phyloP scores from a whole-genome alignment of 2,113 vertebrate species.

The Anas platyrhynchos region DNA sequence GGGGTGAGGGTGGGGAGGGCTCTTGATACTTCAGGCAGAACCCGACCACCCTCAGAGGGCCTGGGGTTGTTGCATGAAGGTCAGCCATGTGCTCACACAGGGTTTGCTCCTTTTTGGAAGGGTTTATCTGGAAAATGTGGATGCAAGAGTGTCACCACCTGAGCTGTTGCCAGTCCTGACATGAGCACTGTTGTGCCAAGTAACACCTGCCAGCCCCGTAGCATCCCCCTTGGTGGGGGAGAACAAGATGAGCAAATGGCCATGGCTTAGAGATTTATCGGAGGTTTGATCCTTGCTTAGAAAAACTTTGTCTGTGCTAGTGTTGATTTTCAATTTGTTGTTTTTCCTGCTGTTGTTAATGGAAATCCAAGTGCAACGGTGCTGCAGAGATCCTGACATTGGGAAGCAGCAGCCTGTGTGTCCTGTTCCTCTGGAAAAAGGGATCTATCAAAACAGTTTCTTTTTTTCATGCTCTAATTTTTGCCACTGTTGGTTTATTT shows the following conservation, averaged over 20 bases:
- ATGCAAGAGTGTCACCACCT: rapidly evolving
- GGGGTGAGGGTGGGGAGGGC: background rate
- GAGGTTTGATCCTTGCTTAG: background rate
- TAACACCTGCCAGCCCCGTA: background rate
- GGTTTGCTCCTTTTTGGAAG: background rate
- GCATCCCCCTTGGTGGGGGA: background rate
- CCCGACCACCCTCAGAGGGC: background rate
- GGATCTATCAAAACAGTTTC: conserved; percentile 10
- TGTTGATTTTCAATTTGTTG: background rate
- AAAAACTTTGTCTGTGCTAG: background rate
- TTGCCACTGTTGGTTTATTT: conserved; percentile 42
- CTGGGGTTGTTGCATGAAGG: background rate
- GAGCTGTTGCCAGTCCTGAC: background rate
- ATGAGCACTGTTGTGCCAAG: rapidly evolving
- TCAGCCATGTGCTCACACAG: rapidly evolving
- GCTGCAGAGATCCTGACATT: conserved; percentile 10
- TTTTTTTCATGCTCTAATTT: conserved; percentile 56
- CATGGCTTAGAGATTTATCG: background rate
- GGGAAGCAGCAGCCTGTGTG: background rate
- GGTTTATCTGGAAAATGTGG: background rate
- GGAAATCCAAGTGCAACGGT: background rate
- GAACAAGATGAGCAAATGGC: background rate
- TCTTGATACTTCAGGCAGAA: background rate
- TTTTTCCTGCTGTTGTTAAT: background rate
- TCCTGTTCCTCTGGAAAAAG: background rate